phyloP scores from a whole-genome alignment of 2,888 invertebrate species.

The Sesamia inferens region DNA sequence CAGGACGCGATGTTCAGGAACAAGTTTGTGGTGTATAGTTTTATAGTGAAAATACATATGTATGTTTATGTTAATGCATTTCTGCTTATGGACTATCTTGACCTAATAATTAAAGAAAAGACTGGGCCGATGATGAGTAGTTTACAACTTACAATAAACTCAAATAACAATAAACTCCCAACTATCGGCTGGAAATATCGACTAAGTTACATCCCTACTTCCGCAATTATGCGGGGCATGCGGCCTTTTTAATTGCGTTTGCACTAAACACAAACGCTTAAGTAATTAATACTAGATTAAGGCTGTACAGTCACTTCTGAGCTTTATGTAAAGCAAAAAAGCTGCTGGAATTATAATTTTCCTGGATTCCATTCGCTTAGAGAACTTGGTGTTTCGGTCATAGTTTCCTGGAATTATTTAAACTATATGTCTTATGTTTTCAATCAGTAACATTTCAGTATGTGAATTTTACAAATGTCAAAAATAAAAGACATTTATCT shows the following conservation, averaged over 20 bases:
- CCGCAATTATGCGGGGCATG: conserved; percentile 72
- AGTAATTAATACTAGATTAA: conserved; percentile 80
- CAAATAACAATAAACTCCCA: background rate
- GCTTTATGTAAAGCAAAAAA: conserved; percentile 45
- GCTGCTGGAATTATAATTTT: conserved; percentile 36
- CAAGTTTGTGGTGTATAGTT: no score
- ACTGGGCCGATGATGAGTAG: background rate
- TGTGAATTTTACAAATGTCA: no score
- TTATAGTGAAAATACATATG: no score
- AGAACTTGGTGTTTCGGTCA: background rate
- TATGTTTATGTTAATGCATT: no score
- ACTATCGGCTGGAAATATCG: conserved; percentile 27
- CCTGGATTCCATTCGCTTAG: conserved; percentile 16
- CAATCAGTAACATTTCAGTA: no score
- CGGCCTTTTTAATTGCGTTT: conserved; percentile 76
- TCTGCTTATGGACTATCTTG: no score
- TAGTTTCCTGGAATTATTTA: background rate
- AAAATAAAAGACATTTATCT: no score
- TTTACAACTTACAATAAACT: no score
- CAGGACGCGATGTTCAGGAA: no score
- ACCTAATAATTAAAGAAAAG: background rate
- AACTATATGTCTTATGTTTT: no score
- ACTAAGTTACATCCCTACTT: conserved; percentile 48
- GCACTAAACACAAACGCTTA: conserved; percentile 76
- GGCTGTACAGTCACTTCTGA: conserved; percentile 56